Evolutionary conservation across 1,140 invertebrate species (phyloP).

Genomic region (Dreissena polymorpha): DNA sequence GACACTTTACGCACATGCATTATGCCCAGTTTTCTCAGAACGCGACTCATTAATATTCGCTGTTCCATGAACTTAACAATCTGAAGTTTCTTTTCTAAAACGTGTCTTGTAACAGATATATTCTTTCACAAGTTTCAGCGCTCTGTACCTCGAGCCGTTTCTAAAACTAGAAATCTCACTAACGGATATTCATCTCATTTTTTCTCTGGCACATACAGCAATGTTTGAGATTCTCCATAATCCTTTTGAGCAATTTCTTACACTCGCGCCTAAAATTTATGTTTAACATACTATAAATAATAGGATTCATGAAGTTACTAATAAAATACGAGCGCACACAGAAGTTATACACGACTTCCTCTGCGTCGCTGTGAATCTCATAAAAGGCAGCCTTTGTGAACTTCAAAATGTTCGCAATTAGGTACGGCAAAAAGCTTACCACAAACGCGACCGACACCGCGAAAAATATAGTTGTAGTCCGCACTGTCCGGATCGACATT

Average conservation of each 20-base stretch:
- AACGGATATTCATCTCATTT: not conserved
- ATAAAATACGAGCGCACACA: constrained; percentile 65
- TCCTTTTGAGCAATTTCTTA: constrained; percentile 50
- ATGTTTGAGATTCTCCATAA: constrained; percentile 21
- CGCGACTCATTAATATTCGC: no score
- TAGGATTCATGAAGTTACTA: constrained; percentile 65
- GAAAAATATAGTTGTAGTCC: constrained; percentile 64
- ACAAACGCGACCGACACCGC: constrained; percentile 63
- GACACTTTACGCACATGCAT: no score
- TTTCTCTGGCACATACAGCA: constrained; percentile 31
- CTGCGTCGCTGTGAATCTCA: constrained; percentile 44
- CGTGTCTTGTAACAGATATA: no score
- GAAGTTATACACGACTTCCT: constrained; percentile 64
- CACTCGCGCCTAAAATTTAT: constrained; percentile 62
- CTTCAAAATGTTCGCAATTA: constrained; percentile 63
- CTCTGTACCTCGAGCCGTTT: no score
- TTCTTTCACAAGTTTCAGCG: no score
- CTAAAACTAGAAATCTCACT: no score
- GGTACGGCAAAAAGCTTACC: constrained; percentile 62
- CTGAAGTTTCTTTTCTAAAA: no score
- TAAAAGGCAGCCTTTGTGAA: constrained; percentile 59
- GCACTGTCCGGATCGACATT: constrained; percentile 54
- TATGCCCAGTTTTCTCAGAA: no score
- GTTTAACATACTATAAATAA: constrained; percentile 66
- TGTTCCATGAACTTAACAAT: no score